Evolutionary conservation across 2,113 vertebrate genomes (phyloP), one percentile per base, ranked within the genome.

Genomic region (Chlorodrepanis virens): DNA sequence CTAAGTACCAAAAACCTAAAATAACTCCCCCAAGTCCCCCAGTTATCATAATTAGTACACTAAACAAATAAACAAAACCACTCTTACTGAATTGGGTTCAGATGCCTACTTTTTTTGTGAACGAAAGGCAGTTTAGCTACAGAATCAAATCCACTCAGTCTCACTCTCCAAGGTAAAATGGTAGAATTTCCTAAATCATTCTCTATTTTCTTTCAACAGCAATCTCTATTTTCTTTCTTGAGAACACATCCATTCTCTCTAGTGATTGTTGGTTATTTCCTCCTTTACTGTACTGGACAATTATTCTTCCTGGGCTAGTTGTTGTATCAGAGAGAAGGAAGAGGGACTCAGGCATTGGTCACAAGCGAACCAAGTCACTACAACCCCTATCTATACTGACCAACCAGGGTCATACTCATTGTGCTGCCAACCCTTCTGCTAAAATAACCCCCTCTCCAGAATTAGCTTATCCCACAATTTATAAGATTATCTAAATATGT

Each of bases 11-110:
- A 78, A 50, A 57, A 15, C 11, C 31, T 60, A 69, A 77, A 68
- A 5, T 44, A 77, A 16, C 3, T 7, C 6, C 7, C 9, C 23
- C 25, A 61, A 79, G 7, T 21, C 10, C 1, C 1, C 18, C 20
- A 64, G 5, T 50, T 60, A 37, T 70, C 10, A n/a, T 33, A 75
- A 2, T 10, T 93, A 82, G 14, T 11, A 67, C 17, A 63, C 45
- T 37, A 40, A 71, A 52, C 2, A 19, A 83, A 40, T 31, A 52
- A 61, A 67, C 10, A 78, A 91, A 84, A 3, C 0, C 10, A 39
- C 5, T 53, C 12, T 8, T 2, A 76, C 70, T 56, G 27, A 74
- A 65, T 75, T 33, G 13, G 40, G 72, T 75, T 75, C 22, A 79
- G 15, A n/a, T 47, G 9, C 39, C 40, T 79, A 14, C 6, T 9